A percentile compares a stretch with the other conserved stretches of the same genome.
phyloP scores from a whole-genome alignment of 2,113 vertebrate species.

The Tretioscincus oriximinensis region DNA sequence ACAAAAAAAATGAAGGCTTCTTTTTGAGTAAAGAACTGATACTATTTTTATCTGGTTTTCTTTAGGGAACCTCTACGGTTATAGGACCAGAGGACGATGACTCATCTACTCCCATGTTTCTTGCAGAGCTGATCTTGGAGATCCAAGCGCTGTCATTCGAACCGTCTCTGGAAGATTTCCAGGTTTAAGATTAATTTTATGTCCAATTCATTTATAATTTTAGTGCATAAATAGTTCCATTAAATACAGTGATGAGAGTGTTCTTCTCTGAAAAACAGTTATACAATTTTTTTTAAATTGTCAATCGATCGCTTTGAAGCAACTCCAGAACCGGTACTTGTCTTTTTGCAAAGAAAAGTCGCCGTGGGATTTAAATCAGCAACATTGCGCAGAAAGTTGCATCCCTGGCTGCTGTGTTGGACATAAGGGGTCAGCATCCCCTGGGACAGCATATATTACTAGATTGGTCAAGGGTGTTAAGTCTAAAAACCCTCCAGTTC shows the following conservation, averaged over 20 bases:
- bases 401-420: no score
- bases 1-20: neutral
- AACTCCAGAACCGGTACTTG: no score
- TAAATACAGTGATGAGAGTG: neutral
- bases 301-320: no score
- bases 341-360: no score
- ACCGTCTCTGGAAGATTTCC: constrained; percentile 78
- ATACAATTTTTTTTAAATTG: no score
- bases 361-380: no score
- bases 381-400: no score
- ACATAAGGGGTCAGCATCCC: no score
- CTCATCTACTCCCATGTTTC: constrained; percentile 73
- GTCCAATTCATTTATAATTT: neutral
- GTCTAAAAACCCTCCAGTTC: no score
- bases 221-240: neutral
- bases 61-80: constrained; percentile 34
- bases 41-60: neutral
- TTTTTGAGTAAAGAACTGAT: neutral
- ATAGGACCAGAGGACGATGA: constrained; percentile 60
- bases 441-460: no score
- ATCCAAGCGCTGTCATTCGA: constrained; percentile 73
- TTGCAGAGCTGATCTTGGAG: constrained; percentile 79
- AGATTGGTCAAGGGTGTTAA: no score
- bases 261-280: no score
- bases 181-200: constrained; percentile 65